Evolutionary conservation across 2,888 invertebrate genomes (phyloP).

Genomic region (Mythimna loreyi): DNA sequence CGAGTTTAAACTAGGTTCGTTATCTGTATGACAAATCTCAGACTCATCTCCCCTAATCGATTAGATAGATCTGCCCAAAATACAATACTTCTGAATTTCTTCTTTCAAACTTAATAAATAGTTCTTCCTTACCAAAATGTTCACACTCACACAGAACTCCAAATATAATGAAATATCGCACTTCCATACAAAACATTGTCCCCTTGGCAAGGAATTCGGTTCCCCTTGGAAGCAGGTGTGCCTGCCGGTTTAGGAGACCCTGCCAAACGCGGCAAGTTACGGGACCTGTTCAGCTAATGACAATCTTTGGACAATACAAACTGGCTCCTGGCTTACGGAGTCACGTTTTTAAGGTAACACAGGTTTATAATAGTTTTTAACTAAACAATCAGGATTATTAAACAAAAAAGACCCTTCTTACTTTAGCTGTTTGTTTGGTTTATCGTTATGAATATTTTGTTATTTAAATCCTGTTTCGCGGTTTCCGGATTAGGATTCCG

Average conservation of each 20-base stretch:
- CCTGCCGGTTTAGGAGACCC: constrained; percentile 74
- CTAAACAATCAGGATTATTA: constrained; percentile 7
- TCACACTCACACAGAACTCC: constrained; percentile 19
- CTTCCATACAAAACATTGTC: constrained; percentile 58
- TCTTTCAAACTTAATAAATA: background rate
- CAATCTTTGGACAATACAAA: constrained; percentile 48
- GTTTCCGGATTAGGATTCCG: background rate
- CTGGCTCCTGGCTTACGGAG: constrained; percentile 46
- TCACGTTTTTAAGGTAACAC: constrained; percentile 13
- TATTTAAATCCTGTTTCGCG: background rate
- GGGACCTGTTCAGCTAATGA: constrained; percentile 77
- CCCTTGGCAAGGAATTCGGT: constrained; percentile 71
- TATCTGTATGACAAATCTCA: too few species aligned
- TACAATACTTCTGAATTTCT: background rate
- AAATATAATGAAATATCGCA: constrained; percentile 45
- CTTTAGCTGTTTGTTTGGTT: constrained; percentile 3
- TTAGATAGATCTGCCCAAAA: background rate
- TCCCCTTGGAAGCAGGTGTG: constrained; percentile 79
- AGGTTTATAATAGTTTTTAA: constrained; percentile 7
- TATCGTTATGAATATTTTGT: constrained; percentile 8
- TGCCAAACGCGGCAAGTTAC: constrained; percentile 76
- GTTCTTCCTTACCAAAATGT: background rate
- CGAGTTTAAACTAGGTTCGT: too few species aligned
- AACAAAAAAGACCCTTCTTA: background rate
- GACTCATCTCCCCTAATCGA: too few species aligned